Percentiles rank a stretch among this genome's conserved stretches.
Conservation (phyloP, 2,888 invertebrate genomes). For the Hermaeophaga mercurialis region DNA sequence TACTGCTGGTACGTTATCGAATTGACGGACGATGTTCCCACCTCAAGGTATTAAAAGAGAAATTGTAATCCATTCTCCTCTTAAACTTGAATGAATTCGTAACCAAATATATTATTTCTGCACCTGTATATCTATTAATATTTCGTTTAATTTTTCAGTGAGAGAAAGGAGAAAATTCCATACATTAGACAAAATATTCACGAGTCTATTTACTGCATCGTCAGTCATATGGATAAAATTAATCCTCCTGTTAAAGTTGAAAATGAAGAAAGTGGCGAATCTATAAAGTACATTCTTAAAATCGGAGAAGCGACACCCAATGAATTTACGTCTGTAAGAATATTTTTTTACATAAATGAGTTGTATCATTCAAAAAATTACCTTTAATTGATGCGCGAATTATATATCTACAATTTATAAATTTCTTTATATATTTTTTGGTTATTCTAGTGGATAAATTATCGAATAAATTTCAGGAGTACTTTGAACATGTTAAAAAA, state of each 20-base stretch:
- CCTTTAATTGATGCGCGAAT: no score
- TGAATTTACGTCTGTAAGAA: constrained; percentile 63
- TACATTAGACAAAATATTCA: constrained; percentile 76
- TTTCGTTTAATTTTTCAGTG: constrained; percentile 64
- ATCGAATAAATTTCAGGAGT: constrained; percentile 63
- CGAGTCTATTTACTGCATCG: constrained; percentile 74
- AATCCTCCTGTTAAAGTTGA: constrained; percentile 59
- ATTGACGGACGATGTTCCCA: no score
- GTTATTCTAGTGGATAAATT: constrained; percentile 44
- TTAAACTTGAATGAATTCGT: no score
- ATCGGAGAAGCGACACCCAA: constrained; percentile 61
- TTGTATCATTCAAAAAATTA: background rate
- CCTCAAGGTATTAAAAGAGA: no score
- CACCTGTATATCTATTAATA: background rate
- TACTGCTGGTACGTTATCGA: no score
- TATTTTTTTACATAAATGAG: background rate
- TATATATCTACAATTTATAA: no score
- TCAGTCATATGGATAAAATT: constrained; percentile 62
- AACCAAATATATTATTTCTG: background rate
- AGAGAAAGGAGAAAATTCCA: constrained; percentile 67
- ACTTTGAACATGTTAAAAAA: constrained; percentile 69
- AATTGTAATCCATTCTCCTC: no score
- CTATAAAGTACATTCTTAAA: constrained; percentile 60
- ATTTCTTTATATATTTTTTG: no score
- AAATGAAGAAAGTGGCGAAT: constrained; percentile 58